Base-by-base conservation (phyloP, 2,113 vertebrate genomes). In the Danionella cerebrum region DNA sequence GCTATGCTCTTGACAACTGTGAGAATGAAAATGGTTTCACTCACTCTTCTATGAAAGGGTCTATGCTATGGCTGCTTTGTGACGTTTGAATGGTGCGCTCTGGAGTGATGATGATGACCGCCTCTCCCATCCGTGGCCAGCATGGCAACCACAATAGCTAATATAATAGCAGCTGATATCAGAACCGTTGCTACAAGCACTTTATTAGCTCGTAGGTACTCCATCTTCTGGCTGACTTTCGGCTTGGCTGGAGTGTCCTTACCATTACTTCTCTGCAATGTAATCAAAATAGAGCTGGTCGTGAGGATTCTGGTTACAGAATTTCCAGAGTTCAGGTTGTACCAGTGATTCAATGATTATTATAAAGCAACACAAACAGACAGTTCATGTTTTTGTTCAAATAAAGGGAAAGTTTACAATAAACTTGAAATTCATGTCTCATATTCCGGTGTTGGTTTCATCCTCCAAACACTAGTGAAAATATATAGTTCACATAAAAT, bases 201-300 rank as follows among this genome's bases (percentile, higher is more conserved):
- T 33, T 71, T 50, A 48, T 78, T 78, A 60, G 62, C 58, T 67
- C 57, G 67, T 29, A 67, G 67, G 54, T 73, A 66, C 42, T 70
- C 62, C 58, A 19, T 70, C 38, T 42, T 47, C 33, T 48, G 53
- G 33, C 67, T 65, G 24, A 13, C 11, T 52, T 62, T 65, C 16
- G 65, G 35, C 39, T 71, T 54, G n/a, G 8, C 66, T 12, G 70
- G 9, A 5, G 59, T 18, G 45, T 72, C 74, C 5, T 16, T 11
- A 25, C 69, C 53, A 6, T 19, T 13, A 4, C 54, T 47, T 7
- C 66, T 67, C 76, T 80, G 66, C 64, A 69, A 48, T 31, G 16
- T 35, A 45, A 60, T 22, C 1, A 5, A 64, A 22, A 27, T 5
- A 55, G 22, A 18, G 39, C 1, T 18, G 67, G 18, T 12, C 11